A percentile compares a stretch with the other conserved stretches of the same genome.
These are phyloP conservation scores for Sebastes diaconus DNA, from an alignment of 2,797 vertebrate species.

Conservation along the genomic window DNA sequence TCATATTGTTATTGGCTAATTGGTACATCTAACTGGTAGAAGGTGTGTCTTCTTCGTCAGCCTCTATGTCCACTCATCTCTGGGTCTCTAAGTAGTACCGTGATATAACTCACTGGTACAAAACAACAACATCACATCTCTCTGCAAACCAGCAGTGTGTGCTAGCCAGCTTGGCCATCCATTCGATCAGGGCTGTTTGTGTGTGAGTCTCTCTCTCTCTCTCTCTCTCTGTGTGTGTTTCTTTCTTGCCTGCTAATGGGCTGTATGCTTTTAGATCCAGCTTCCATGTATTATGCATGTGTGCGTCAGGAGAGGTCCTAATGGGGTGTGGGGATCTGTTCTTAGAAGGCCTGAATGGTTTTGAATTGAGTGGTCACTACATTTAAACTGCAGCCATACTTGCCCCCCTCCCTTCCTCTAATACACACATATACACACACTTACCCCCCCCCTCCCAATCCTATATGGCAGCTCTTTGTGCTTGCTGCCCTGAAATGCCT, in stretches of 20 bases:
- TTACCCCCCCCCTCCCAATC: neutral
- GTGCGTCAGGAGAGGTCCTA: conserved; percentile 77
- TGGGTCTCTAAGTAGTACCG: conserved; percentile 11
- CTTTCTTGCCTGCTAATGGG: conserved; percentile 72
- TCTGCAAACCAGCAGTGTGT: conserved; percentile 31
- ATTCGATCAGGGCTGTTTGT: conserved; percentile 41
- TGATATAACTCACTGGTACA: neutral
- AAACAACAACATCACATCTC: conserved; percentile 27
- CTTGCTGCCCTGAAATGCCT: conserved; percentile 25
- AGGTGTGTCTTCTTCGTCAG: neutral
- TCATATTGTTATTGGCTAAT: neutral
- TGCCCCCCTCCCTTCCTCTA: neutral
- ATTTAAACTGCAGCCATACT: conserved; percentile 57
- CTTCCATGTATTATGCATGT: conserved; percentile 82
- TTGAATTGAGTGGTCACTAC: conserved; percentile 69
- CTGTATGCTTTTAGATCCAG: conserved; percentile 78
- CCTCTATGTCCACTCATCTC: conserved; percentile 5
- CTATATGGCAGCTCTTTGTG: conserved; percentile 21
- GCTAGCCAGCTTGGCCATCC: conserved; percentile 19
- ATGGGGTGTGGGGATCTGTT: conserved; percentile 77
- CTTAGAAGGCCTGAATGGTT: conserved; percentile 76
- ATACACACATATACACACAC: neutral
- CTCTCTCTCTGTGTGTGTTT: conserved; percentile 10
- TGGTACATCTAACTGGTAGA: neutral
- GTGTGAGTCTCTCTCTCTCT: conserved; percentile 15